A percentile compares a stretch with the other conserved stretches of the same genome.
These are phyloP conservation scores for Rutilus rutilus DNA, from an alignment of 2,113 vertebrate genomes.

Conservation along the genomic window DNA sequence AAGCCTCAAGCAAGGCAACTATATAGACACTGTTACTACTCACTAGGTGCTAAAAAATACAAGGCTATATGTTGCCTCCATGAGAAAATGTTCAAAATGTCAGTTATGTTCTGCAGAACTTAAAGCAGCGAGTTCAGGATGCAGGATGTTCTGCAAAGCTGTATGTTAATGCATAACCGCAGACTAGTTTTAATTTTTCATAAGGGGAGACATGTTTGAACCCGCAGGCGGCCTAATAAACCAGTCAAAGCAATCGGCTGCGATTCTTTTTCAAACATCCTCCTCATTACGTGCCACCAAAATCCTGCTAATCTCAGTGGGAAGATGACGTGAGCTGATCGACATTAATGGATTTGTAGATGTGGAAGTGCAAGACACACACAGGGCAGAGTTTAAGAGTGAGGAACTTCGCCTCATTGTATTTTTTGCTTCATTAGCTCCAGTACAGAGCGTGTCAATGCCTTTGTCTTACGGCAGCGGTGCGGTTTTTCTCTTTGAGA, in stretches of 20 bases:
- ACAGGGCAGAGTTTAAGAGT: neutral
- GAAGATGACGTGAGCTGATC: constrained; percentile 23
- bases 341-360: neutral
- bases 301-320: constrained; percentile 27
- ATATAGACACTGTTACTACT: neutral
- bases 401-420: neutral
- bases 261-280: constrained; percentile 30
- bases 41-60: neutral
- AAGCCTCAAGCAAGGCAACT: constrained; percentile 17
- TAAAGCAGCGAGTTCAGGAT: neutral
- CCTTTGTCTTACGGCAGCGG: neutral
- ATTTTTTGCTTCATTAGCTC: neutral
- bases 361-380: constrained; percentile 1
- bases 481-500: neutral
- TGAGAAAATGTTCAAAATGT: neutral
- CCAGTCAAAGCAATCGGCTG: constrained; percentile 41
- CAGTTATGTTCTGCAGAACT: neutral
- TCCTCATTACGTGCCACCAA: constrained; percentile 42
- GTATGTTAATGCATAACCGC: neutral
- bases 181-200: constrained; percentile 40
- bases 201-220: constrained; percentile 45
- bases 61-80: neutral
- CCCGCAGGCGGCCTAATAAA: constrained; percentile 43
- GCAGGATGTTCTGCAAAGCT: neutral
- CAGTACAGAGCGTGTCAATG: neutral